Evolutionary conservation across 2,888 invertebrate genomes (phyloP).

Genomic region (Netelia inedita): DNA sequence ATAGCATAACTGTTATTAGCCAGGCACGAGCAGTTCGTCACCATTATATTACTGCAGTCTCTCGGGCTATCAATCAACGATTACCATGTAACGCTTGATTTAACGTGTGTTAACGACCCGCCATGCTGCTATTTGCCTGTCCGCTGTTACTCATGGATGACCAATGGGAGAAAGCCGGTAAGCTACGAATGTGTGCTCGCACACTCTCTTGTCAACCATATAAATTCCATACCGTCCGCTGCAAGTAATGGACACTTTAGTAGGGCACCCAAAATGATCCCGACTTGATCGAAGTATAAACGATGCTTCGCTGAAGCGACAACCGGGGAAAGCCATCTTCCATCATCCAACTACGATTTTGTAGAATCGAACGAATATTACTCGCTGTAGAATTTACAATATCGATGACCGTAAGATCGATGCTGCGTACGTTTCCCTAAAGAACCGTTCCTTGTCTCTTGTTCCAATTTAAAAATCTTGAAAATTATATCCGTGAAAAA

Average conservation of each 20-base stretch:
- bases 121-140: conserved; percentile 32
- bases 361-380: neutral
- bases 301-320: conserved; percentile 16
- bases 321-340: neutral
- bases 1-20: conserved; percentile 62
- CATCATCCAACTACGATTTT: neutral
- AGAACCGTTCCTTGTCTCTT: too few relatives aligned
- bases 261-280: conserved; percentile 21
- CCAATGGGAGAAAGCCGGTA: conserved; percentile 27
- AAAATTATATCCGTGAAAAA: too few relatives aligned
- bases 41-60: conserved; percentile 58
- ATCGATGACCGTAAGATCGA: too few relatives aligned
- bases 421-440: too few relatives aligned
- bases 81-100: conserved; percentile 72
- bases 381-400: neutral
- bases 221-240: neutral
- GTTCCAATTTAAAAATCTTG: too few relatives aligned
- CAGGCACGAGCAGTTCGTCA: conserved; percentile 47
- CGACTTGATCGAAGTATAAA: conserved; percentile 36
- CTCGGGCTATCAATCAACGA: conserved; percentile 68
- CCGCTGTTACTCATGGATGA: conserved; percentile 48
- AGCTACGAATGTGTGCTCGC: neutral
- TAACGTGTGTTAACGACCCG: conserved; percentile 67
- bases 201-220: neutral
- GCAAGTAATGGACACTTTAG: conserved; percentile 18